Evolutionary conservation across 2,797 vertebrate genomes (phyloP).

Genomic region (Eupleurogrammus muticus): DNA sequence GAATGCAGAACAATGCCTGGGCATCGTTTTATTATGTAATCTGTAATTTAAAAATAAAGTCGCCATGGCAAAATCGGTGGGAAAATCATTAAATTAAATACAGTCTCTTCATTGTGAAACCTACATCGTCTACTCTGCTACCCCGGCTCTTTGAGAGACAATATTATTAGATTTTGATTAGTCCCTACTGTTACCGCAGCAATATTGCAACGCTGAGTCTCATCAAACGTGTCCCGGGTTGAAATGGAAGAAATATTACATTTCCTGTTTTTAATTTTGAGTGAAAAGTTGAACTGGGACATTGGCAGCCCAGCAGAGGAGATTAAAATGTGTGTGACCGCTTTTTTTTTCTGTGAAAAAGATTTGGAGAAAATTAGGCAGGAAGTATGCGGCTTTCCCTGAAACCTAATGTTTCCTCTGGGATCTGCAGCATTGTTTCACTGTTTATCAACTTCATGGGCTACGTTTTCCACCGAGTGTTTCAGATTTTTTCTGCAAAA

Average conservation of each 20-base stretch:
- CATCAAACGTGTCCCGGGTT: conserved; percentile 62
- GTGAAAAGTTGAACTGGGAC: conserved; percentile 67
- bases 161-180: conserved; percentile 70
- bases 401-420: conserved; percentile 64
- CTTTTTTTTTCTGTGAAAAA: conserved; percentile 57
- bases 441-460: conserved; percentile 62
- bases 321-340: conserved; percentile 74
- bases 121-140: conserved; percentile 14
- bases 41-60: conserved; percentile 9
- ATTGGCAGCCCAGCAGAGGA: conserved; percentile 62
- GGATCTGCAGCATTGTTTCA: conserved; percentile 55
- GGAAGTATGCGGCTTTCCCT: conserved; percentile 69
- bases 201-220: conserved; percentile 68
- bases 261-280: conserved; percentile 77
- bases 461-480: conserved; percentile 39
- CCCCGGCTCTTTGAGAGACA: conserved; percentile 41
- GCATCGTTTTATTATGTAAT: conserved; percentile 28
- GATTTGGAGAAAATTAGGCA: conserved; percentile 65
- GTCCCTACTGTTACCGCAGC: conserved; percentile 60
- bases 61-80: background rate
- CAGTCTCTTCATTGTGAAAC: conserved; percentile 8
- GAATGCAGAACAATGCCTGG: conserved; percentile 29
- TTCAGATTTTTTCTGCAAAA: conserved; percentile 39
- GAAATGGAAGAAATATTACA: conserved; percentile 67
- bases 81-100: conserved; percentile 5